Base-by-base conservation (phyloP, 2,888 invertebrate genomes). In the Drosophila greeni region DNA sequence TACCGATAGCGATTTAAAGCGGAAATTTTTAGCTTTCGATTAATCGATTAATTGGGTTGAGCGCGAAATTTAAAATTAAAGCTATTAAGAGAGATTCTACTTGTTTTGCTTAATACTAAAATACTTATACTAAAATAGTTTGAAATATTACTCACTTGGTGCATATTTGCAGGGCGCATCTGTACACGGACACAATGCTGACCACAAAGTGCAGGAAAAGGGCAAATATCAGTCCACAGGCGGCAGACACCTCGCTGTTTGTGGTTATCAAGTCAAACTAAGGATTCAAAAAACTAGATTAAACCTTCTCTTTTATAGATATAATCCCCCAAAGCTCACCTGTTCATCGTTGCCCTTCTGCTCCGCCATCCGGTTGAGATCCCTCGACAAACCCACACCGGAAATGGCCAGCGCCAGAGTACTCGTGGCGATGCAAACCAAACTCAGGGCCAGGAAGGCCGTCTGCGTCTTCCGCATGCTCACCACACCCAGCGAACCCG, bases 381-480 rank as follows among this genome's bases (percentile, higher is more conserved):
- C 88, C 24, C 88, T 76, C n/a, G 88, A 86, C 31, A 89, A 67
- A 11, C 88, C 88, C 66, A 87, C 87, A 12, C 89, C 88, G 26
- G 88, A 87, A 65, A 89, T 85, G 24, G 89, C 89, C 73, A 89
- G 66, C 6, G 88, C 89, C 60, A 89, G 56, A 6, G 89, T 88
- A 64, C 88, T 88, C 42, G 88, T 87, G 6, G 89, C 89, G 45
- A 89, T 88, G 72, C 89, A 88, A 37, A 89, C 86, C 72, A 89
- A 76, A 74, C 87, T 89, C 14, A 88, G 74, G 11, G 88, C 89
- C 73, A 89, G 60, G 73, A 89, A 89, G 34, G 88, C 88, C 26
- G 88, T 88, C 67, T 87, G 87, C 4, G 88, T 87, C 60, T 88
- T 88, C 31, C 86, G 84, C 72, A 89, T 84, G 76, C 88, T 88